A percentile compares a stretch with the other conserved stretches of the same genome.
phyloP scores from a whole-genome alignment of 2,888 invertebrate species.

The Lepidonotus clava region DNA sequence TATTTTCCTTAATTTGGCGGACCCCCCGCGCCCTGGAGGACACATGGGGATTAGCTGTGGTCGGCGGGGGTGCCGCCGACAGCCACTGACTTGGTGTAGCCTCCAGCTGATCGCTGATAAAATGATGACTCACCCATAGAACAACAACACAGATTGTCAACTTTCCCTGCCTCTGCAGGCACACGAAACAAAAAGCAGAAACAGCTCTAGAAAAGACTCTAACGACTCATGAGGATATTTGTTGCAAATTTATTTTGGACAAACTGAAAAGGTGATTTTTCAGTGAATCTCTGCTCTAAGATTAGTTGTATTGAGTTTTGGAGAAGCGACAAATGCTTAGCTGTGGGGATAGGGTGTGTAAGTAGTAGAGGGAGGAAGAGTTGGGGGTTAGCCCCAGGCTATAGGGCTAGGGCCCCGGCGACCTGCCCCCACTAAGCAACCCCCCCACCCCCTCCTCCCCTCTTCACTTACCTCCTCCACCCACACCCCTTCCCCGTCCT shows the following conservation, averaged over 20 bases:
- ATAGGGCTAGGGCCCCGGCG: neutral
- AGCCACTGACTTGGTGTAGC: neutral
- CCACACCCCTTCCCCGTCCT: neutral
- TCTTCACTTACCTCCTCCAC: neutral
- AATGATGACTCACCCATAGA: neutral
- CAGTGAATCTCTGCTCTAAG: no score
- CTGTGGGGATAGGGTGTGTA: neutral
- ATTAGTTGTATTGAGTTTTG: no score
- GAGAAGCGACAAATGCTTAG: neutral
- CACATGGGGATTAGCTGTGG: neutral
- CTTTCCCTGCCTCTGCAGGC: no score
- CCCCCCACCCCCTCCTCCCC: neutral
- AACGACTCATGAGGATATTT: no score
- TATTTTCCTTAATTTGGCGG: neutral
- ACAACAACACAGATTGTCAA: no score
- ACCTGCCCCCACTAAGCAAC: neutral
- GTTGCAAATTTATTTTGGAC: no score
- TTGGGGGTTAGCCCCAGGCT: slow-evolving; percentile 5
- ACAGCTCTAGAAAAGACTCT: no score
- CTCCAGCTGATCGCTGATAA: slow-evolving; percentile 5
- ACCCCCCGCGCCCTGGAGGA: neutral
- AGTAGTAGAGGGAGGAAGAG: neutral
- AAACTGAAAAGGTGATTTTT: no score
- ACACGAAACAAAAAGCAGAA: no score
- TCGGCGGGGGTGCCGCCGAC: neutral